These are phyloP conservation scores for Rugalucina vietnamica DNA, from an alignment of 2,888 invertebrate species.

Conservation along the genomic window DNA sequence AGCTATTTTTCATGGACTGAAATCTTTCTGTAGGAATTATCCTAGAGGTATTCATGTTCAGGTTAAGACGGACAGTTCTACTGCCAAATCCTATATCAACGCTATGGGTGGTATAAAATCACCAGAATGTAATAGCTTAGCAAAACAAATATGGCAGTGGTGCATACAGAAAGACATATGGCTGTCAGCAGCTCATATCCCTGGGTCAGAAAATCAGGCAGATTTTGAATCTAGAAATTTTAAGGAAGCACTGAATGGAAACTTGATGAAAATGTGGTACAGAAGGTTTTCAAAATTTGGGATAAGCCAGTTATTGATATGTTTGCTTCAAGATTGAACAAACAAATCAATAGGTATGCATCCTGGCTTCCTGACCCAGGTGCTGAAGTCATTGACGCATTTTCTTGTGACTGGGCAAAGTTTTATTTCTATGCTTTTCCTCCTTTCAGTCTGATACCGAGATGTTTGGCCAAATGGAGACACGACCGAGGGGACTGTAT, in stretches of 20 bases:
- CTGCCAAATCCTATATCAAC: no score
- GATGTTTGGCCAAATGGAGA: constrained; percentile 21
- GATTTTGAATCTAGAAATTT: no score
- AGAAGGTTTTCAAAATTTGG: no score
- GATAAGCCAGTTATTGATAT: no score
- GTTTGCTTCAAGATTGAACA: constrained; percentile 48
- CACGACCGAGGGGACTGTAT: constrained; percentile 15
- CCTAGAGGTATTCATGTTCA: not conserved
- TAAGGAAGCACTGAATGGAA: no score
- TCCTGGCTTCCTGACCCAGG: constrained; percentile 56
- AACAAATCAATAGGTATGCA: constrained; percentile 31
- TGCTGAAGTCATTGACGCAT: constrained; percentile 44
- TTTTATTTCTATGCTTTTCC: constrained; percentile 43
- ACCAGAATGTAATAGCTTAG: no score
- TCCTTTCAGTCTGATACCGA: constrained; percentile 38
- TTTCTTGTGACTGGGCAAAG: constrained; percentile 36
- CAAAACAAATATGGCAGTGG: no score
- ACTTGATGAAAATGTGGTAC: no score
- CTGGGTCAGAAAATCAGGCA: no score
- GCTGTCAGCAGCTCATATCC: no score
- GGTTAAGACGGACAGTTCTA: not conserved
- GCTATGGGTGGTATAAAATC: no score
- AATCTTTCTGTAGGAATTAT: not conserved
- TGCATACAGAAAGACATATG: no score
- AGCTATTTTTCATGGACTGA: constrained; percentile 2